Evolutionary conservation across 2,888 invertebrate genomes (phyloP).

Genomic region (Scotopteryx bipunctaria): DNA sequence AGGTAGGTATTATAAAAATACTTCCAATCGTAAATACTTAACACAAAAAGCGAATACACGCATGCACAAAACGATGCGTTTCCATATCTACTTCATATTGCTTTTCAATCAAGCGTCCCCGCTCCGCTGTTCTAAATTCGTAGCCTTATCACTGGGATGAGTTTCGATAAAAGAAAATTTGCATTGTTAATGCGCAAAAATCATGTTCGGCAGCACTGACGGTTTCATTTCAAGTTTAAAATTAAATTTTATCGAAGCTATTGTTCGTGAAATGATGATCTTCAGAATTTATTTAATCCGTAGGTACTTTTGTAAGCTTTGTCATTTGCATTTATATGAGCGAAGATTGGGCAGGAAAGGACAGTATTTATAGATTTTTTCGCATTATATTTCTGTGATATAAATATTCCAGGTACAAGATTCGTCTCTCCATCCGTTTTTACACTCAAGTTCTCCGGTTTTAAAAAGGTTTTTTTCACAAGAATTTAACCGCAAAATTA

Average conservation of each 20-base stretch:
- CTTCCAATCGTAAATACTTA: too few species aligned
- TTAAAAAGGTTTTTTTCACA: too few species aligned
- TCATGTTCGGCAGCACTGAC: constrained; percentile 37
- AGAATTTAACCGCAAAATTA: constrained; percentile 11
- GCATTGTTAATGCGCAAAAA: constrained; percentile 53
- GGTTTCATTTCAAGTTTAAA: constrained; percentile 55
- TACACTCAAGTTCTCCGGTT: too few species aligned
- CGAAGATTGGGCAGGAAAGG: constrained; percentile 17
- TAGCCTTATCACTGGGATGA: constrained; percentile 50
- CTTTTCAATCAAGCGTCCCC: too few species aligned
- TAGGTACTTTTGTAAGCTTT: constrained; percentile 31
- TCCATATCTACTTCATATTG: too few species aligned
- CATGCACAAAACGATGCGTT: too few species aligned
- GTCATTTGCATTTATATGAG: constrained; percentile 51
- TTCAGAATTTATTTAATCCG: constrained; percentile 44
- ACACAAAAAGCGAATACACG: too few species aligned
- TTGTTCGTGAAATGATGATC: constrained; percentile 48
- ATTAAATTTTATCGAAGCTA: constrained; percentile 48
- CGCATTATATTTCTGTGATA: too few species aligned
- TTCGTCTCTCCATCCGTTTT: too few species aligned
- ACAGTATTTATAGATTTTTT: constrained; percentile 6
- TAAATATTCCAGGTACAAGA: too few species aligned
- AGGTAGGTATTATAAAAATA: too few species aligned
- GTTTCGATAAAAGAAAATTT: constrained; percentile 58
- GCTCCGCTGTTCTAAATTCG: not conserved